Conservation (phyloP, 2,113 vertebrate species). For the Erythrocercus mccallii region DNA sequence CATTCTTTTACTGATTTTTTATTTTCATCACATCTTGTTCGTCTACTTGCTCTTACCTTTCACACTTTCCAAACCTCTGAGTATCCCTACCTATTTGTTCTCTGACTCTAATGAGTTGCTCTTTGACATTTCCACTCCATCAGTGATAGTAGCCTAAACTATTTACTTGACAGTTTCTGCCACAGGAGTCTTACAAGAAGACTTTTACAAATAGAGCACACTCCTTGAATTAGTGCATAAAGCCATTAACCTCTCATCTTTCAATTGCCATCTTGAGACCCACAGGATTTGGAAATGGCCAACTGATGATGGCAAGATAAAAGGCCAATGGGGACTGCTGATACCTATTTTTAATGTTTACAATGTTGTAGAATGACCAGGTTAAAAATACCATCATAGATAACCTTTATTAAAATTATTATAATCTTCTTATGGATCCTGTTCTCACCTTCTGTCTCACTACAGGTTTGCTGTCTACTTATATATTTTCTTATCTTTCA, state of each 20-base stretch:
- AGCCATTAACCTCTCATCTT: background rate
- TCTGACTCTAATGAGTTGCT: slow-evolving; percentile 17
- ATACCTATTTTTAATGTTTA: background rate
- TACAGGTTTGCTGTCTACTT: background rate
- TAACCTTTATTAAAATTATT: background rate
- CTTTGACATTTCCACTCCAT: slow-evolving; percentile 45
- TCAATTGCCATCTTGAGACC: background rate
- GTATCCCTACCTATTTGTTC: slow-evolving; percentile 9
- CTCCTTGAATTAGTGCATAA: slow-evolving; percentile 20
- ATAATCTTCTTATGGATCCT: background rate
- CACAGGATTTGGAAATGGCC: background rate
- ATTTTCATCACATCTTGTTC: background rate
- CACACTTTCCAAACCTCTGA: background rate
- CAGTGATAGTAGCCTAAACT: background rate
- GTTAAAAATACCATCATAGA: background rate
- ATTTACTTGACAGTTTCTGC: slow-evolving; percentile 19
- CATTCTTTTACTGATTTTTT: background rate
- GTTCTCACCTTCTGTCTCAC: background rate
- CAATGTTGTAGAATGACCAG: background rate
- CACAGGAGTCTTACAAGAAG: background rate
- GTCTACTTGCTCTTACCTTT: background rate
- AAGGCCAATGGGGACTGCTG: background rate
- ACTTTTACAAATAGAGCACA: background rate
- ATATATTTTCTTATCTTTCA: background rate
- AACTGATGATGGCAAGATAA: background rate